These are phyloP conservation scores for Cichladusa arquata DNA, from an alignment of 2,113 vertebrate species.

Conservation along the genomic window DNA sequence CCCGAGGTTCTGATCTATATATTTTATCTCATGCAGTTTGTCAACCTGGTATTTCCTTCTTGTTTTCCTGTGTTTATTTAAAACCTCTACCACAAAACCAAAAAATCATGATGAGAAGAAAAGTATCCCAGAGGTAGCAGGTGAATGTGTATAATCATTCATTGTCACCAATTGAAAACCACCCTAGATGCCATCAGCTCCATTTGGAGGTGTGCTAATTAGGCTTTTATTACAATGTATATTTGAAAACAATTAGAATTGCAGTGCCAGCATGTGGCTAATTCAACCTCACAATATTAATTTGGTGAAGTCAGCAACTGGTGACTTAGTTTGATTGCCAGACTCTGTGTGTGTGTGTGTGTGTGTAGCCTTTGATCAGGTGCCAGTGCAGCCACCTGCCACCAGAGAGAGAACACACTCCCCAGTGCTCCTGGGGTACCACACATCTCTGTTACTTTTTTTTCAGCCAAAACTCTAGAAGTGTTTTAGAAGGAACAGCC, in stretches of 20 bases:
- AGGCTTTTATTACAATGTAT: conserved; percentile 48
- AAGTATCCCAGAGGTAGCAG: not conserved
- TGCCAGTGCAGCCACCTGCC: not conserved
- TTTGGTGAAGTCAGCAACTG: not conserved
- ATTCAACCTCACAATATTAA: conserved; percentile 1
- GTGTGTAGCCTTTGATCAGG: not conserved
- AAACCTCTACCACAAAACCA: conserved; percentile 25
- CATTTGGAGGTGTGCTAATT: conserved; percentile 52
- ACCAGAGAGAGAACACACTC: not conserved
- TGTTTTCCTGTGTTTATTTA: conserved; percentile 49
- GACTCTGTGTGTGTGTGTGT: not conserved
- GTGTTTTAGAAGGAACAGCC: not conserved
- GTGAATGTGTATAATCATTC: not conserved
- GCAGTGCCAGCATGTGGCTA: conserved; percentile 54
- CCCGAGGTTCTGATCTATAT: conserved; percentile 9
- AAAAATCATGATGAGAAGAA: not conserved
- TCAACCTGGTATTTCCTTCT: conserved; percentile 30
- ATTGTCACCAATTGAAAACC: not conserved
- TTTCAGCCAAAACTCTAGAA: not conserved
- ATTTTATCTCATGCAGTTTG: conserved; percentile 21
- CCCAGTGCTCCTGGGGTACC: not conserved
- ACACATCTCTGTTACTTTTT: not conserved
- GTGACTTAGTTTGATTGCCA: not conserved
- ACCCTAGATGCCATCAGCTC: conserved; percentile 4
- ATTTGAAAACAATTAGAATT: conserved; percentile 70